Evolutionary conservation across 2,113 vertebrate genomes (phyloP).

Genomic region (Menura novaehollandiae): DNA sequence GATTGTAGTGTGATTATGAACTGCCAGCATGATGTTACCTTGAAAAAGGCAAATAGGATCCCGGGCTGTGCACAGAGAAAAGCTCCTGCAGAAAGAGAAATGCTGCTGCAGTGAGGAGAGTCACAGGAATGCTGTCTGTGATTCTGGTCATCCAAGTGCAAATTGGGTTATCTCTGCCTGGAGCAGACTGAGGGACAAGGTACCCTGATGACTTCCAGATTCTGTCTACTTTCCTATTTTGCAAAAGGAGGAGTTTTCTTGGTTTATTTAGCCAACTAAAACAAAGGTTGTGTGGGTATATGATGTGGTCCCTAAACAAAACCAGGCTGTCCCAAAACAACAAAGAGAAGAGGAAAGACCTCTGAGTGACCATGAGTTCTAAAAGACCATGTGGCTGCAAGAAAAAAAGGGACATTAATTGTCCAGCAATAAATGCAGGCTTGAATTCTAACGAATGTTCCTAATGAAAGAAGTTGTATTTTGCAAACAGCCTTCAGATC

Average conservation of each 20-base stretch:
- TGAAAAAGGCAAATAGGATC: background rate
- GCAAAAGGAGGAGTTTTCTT: background rate
- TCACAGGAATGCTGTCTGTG: background rate
- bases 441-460: background rate
- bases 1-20: background rate
- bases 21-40: background rate
- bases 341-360: background rate
- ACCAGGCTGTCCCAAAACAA: rapidly evolving
- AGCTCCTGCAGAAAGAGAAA: background rate
- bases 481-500: background rate
- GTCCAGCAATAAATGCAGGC: background rate
- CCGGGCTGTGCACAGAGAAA: background rate
- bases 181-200: background rate
- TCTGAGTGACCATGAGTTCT: no score
- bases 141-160: background rate
- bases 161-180: background rate
- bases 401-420: background rate
- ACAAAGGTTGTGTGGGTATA: background rate
- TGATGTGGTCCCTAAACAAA: background rate
- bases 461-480: background rate
- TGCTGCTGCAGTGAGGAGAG: background rate
- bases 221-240: background rate
- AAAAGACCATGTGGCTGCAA: background rate
- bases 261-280: background rate
- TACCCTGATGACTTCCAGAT: background rate